Percentiles rank a stretch among this genome's conserved stretches.
These are phyloP conservation scores for Lithobates sylvaticus DNA, from an alignment of 2,797 vertebrate species.

Conservation along the genomic window DNA sequence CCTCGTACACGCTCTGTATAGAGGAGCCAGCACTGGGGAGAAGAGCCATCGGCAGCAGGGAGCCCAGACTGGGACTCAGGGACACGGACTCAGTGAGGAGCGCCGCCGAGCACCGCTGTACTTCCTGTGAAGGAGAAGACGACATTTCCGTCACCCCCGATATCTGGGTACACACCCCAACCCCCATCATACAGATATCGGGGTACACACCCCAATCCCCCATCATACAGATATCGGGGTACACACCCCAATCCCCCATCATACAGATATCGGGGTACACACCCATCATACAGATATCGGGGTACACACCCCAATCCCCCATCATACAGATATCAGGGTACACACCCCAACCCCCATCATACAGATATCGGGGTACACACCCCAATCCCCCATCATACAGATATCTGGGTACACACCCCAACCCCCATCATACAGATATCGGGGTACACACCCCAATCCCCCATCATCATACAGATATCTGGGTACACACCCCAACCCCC, in stretches of 20 bases:
- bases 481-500: no score
- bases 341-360: no score
- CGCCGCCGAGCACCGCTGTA: conserved; percentile 75
- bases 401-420: not conserved
- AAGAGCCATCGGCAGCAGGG: conserved; percentile 80
- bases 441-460: no score
- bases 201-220: no score
- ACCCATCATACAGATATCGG: no score
- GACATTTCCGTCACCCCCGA: fast-evolving
- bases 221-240: no score
- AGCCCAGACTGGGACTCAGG: conserved; percentile 78
- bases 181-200: no score
- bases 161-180: not conserved
- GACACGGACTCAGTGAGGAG: conserved; percentile 80
- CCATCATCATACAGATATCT: no score
- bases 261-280: not conserved
- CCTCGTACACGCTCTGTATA: conserved; percentile 82
- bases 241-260: no score
- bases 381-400: no score
- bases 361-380: not conserved
- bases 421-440: no score
- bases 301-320: no score
- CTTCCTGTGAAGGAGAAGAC: conserved; percentile 77
- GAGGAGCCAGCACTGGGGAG: conserved; percentile 75
- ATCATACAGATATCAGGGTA: not conserved